Evolutionary conservation across 1,140 invertebrate genomes (phyloP), one percentile per base, ranked within the genome.

Genomic region (Augochlora pura): DNA sequence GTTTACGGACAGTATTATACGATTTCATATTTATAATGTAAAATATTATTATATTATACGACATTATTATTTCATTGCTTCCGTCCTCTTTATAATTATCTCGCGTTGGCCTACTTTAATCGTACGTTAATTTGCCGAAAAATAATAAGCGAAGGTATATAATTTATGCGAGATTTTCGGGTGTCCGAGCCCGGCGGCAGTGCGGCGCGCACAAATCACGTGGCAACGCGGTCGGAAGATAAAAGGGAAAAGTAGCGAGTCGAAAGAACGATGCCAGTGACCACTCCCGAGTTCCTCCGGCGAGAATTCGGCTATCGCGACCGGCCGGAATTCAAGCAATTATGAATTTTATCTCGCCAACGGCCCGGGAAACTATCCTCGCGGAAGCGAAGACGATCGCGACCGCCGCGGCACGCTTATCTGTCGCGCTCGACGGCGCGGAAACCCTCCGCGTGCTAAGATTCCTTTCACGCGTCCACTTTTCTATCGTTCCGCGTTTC

Each of bases 401-500:
- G 42, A 10, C 10, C 42, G 42, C 1, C 32, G 32, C 32, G 32
- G 32, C 42, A 46, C 42, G 54, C 54, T 57, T 57, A 57, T 57
- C 54, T 57, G 54, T n/a, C 54, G 54, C 54, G 54, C 54, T 57
- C 54, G 54, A 57, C 54, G 54, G 54, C 54, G 54, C 54, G n/a
- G 54, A 57, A 57, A 57, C 54, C 54, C 49, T 52, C 49, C 6
- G 16, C 49, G 16, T 14, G 18, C 49, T 57, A n/a, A n/a, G 54
- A 57, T 57, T 57, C 54, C 54, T 57, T 57, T 57, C 54, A 57
- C 54, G 54, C 54, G 21, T 21, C 54, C 54, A n/a, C 54, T 57
- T n/a, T 57, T 57, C 54, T 57, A n/a, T 57, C 54, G 54, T 21
- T 52, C 16, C 42, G 10, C 42, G 42, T 46, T 46, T 46, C 42